A percentile compares a stretch with the other conserved stretches of the same genome.
These are phyloP conservation scores for Piprites chloris DNA, from an alignment of 2,113 vertebrate species.

Conservation along the genomic window DNA sequence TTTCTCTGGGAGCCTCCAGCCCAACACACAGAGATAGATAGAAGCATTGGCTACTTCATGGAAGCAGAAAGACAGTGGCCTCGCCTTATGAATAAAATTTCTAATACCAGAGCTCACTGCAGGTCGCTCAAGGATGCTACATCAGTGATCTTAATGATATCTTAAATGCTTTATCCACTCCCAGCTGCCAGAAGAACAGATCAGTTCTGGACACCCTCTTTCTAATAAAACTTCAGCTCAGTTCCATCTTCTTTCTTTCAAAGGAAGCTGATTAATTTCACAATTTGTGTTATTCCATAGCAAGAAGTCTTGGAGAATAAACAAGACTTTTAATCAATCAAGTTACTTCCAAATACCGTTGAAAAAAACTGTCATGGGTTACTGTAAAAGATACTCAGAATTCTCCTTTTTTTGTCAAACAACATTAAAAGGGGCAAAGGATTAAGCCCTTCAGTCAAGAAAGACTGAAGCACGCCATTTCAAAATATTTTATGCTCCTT, in stretches of 20 bases:
- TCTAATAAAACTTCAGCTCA: neutral
- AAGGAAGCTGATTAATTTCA: neutral
- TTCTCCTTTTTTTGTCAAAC: neutral
- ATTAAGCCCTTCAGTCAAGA: neutral
- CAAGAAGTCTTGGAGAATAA: neutral
- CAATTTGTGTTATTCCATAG: neutral
- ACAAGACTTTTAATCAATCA: neutral
- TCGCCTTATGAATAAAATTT: neutral
- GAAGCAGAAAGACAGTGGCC: neutral
- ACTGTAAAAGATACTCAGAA: neutral
- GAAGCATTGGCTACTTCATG: neutral
- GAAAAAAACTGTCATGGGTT: neutral
- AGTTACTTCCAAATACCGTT: neutral
- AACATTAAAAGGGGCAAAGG: neutral
- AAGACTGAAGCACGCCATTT: neutral
- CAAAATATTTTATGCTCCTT: neutral
- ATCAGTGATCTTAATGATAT: too few species aligned
- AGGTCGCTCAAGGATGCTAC: neutral
- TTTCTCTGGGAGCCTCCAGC: neutral
- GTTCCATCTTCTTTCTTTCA: neutral
- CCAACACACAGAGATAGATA: fast-evolving
- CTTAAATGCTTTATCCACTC: neutral
- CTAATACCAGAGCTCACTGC: neutral
- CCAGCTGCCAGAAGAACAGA: neutral
- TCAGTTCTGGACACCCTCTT: neutral